Evolutionary conservation across 2,888 invertebrate genomes (phyloP).

Genomic region (Metalampra italica): DNA sequence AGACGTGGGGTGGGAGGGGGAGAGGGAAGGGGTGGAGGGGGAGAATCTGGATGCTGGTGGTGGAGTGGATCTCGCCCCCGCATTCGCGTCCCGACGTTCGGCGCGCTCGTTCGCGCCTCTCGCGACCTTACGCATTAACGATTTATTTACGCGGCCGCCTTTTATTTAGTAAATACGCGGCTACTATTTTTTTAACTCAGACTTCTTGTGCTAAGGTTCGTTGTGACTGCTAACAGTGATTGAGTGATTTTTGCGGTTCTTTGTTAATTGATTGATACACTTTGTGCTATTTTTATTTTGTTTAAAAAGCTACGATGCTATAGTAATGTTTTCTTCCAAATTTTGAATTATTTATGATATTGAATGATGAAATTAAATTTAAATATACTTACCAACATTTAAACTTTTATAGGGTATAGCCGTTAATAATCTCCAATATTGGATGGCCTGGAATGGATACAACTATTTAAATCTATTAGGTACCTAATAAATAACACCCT

Average conservation of each 20-base stretch:
- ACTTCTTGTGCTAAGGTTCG: constrained; percentile 53
- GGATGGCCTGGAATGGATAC: background rate
- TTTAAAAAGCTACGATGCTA: background rate
- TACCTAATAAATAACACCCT: constrained; percentile 13
- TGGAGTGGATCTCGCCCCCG: constrained; percentile 58
- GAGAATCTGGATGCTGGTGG: constrained; percentile 64
- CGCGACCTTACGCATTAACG: constrained; percentile 34
- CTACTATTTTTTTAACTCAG: constrained; percentile 27
- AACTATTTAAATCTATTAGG: constrained; percentile 9
- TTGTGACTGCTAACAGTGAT: constrained; percentile 61
- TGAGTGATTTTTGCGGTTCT: constrained; percentile 61
- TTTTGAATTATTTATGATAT: too few species aligned
- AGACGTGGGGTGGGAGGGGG: constrained; percentile 45
- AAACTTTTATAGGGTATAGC: too few species aligned
- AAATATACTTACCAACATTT: too few species aligned
- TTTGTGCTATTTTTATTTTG: background rate
- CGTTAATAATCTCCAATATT: too few species aligned
- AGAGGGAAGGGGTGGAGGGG: constrained; percentile 36
- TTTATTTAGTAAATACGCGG: constrained; percentile 47
- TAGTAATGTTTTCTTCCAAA: too few species aligned
- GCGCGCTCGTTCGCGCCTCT: constrained; percentile 54
- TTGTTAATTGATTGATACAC: constrained; percentile 6
- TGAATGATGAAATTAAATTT: too few species aligned
- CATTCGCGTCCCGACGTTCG: constrained; percentile 62
- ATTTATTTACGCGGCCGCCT: constrained; percentile 47